Evolutionary conservation across 2,888 invertebrate genomes (phyloP), one percentile per base, ranked within the genome.

Genomic region (Anaspis maculata): DNA sequence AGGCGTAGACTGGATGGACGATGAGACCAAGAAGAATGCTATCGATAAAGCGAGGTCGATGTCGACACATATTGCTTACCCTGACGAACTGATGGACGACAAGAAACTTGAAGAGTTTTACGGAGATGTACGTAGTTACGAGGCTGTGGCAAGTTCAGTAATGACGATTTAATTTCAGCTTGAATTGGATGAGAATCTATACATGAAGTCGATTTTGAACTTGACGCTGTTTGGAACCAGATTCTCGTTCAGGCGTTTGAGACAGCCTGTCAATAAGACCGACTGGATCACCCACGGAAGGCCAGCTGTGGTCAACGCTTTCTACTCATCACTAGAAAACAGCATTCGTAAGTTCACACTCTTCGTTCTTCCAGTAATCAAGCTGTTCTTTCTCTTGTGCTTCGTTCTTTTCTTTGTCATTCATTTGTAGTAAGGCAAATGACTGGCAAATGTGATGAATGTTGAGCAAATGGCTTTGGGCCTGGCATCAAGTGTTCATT

Each of bases 1-100:
- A 11, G 72, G 78, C 36, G 80, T 92, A 9, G 83, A 84, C 26
- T 96, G 95, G 95, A 95, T 96, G 95, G 94, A 95, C 57, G 76
- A 78, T 0, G 67, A 71, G 44, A 95, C 95, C 0, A 79, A 80
- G 27, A 63, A 69, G 44, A 77, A 79, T 34, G 90, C 89, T 1
- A 62, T 87, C 39, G 77, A 81, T 38, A 91, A 91, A 59, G 82
- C 88, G 0, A 76, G 77, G 35, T 73, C 81, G 0, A 92, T 95
- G 84, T 73, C 80, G 2, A 79, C 87, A 1, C 88, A 92, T 61
- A 92, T 95, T 55, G 94, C 90, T 0, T 94, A 94, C 63, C 94
- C 94, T 1, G 83, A 83, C 51, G 92, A 91, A 62, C 76, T 94
- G 56, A 68, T 92, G 29, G 81, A 91, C 51, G 74, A 90, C 49